Evolutionary conservation across 2,797 vertebrate genomes (phyloP).

Genomic region (Choloepus didactylus): DNA sequence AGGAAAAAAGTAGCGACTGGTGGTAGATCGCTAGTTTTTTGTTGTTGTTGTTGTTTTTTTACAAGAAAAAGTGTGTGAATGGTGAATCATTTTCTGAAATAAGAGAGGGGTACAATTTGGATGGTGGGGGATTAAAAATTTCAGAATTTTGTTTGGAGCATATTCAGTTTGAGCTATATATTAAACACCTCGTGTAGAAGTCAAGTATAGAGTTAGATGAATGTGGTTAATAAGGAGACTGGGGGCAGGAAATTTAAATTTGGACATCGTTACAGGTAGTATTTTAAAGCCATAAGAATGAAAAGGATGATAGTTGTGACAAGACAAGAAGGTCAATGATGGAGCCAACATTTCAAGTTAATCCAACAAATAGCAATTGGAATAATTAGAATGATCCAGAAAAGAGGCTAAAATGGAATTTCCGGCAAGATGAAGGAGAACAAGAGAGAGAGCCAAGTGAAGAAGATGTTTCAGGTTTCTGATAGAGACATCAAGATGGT

Average conservation of each 20-base stretch:
- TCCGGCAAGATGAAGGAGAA: neutral
- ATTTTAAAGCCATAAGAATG: neutral
- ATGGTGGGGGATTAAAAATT: neutral
- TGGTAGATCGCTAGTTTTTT: too few relatives aligned
- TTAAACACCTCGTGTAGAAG: neutral
- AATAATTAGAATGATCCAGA: neutral
- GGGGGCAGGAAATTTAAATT: neutral
- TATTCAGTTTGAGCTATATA: neutral
- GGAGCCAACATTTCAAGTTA: neutral
- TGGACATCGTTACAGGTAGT: neutral
- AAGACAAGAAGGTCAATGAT: neutral
- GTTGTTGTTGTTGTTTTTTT: neutral
- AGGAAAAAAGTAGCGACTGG: neutral
- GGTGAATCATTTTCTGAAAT: neutral
- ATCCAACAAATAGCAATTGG: neutral
- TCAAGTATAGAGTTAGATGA: neutral
- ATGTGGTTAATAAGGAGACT: neutral
- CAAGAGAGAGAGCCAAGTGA: neutral
- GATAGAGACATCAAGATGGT: neutral
- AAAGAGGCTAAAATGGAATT: neutral
- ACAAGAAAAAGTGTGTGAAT: neutral
- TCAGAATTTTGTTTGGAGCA: neutral
- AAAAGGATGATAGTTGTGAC: neutral
- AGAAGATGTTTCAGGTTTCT: neutral
- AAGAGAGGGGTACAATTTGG: neutral